Conservation (phyloP, 2,113 vertebrate species). For the Toxotes jaculatrix region DNA sequence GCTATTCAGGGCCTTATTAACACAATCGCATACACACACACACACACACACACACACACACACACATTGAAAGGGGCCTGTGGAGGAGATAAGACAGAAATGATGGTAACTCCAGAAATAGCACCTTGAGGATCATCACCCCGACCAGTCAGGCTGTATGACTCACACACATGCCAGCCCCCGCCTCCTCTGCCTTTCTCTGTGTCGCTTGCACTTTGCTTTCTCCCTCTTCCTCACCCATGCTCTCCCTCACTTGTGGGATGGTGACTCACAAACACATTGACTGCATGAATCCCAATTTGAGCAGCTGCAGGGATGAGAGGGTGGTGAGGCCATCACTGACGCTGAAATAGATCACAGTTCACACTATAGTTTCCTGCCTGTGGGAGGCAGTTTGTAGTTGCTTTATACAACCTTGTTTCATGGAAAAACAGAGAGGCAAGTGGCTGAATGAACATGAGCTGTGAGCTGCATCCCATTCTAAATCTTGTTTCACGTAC, state of each 20-base stretch:
- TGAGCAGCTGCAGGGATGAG: slow-evolving; percentile 59
- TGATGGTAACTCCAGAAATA: slow-evolving; percentile 76
- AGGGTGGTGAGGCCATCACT: slow-evolving; percentile 34
- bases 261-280: slow-evolving; percentile 68
- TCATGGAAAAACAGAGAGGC: slow-evolving; percentile 9
- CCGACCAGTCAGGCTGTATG: slow-evolving; percentile 57
- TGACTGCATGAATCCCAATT: slow-evolving; percentile 56
- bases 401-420: slow-evolving; percentile 27
- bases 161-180: slow-evolving; percentile 53
- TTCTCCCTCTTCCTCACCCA: slow-evolving; percentile 32
- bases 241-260: slow-evolving; percentile 35
- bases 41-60: slow-evolving; percentile 5
- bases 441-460: slow-evolving; percentile 7
- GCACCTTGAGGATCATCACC: slow-evolving; percentile 71
- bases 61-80: slow-evolving; percentile 9
- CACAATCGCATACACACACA: background rate
- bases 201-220: slow-evolving; percentile 36
- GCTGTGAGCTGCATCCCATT: background rate
- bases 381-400: slow-evolving; percentile 26
- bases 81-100: slow-evolving; percentile 64
- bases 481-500: background rate
- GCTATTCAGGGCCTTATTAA: slow-evolving; percentile 43
- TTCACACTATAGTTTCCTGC: slow-evolving; percentile 38
- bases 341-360: slow-evolving; percentile 61
- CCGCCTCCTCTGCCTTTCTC: slow-evolving; percentile 4